A percentile compares a stretch with the other conserved stretches of the same genome.
These are phyloP conservation scores for Ochotona curzoniae DNA, from an alignment of 2,113 vertebrate genomes.

Conservation along the genomic window DNA sequence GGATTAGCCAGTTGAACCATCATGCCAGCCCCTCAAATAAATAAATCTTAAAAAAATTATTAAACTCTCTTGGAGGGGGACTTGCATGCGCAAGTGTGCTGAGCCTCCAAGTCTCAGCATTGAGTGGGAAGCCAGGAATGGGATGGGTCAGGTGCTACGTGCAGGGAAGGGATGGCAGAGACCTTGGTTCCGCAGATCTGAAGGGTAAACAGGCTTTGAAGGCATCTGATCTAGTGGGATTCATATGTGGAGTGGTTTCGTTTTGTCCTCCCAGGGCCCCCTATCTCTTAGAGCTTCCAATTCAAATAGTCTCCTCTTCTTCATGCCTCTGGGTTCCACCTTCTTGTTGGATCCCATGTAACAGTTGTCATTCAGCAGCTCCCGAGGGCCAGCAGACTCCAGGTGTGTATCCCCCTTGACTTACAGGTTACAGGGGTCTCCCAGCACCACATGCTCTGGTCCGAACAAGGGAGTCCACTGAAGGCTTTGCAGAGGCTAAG, in stretches of 20 bases:
- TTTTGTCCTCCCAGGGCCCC: background rate
- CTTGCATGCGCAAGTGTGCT: background rate
- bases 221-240: rapidly evolving
- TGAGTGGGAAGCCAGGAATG: background rate
- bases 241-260: background rate
- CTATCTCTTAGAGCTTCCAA: background rate
- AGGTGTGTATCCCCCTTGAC: background rate
- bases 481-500: rapidly evolving
- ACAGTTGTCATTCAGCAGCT: background rate
- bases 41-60: too few species aligned
- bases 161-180: background rate
- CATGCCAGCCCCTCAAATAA: too few species aligned
- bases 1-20: too few species aligned
- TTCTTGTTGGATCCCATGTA: background rate
- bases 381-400: too few species aligned
- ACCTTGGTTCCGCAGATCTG: background rate
- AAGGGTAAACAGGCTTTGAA: background rate
- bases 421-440: background rate
- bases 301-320: background rate
- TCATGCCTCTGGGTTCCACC: background rate
- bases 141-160: background rate
- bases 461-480: background rate
- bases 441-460: background rate
- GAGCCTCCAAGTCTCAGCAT: background rate
- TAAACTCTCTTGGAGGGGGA: background rate